Evolutionary conservation across 2,888 invertebrate species (phyloP).

Genomic region (Habrosyne pyritoides): DNA sequence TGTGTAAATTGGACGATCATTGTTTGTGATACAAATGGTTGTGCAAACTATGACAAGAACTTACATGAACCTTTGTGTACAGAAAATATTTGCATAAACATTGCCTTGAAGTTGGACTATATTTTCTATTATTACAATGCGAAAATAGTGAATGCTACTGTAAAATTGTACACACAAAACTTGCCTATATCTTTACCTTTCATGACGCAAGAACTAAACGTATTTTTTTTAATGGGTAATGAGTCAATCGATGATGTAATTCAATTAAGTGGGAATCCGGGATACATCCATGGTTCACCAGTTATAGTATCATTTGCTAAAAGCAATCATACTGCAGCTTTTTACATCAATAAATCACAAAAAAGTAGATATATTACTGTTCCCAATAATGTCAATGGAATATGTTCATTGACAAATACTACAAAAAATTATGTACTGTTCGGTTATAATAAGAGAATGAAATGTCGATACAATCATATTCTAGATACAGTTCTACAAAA

Average conservation of each 20-base stretch:
- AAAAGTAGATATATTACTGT: conserved; percentile 37
- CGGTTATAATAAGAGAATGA: conserved; percentile 73
- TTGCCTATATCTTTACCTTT: conserved; percentile 43
- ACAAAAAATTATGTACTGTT: conserved; percentile 68
- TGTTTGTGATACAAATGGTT: conserved; percentile 51
- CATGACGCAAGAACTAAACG: conserved; percentile 58
- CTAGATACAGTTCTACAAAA: conserved; percentile 34
- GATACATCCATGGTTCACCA: conserved; percentile 87
- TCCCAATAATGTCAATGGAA: conserved; percentile 67
- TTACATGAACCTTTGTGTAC: conserved; percentile 61
- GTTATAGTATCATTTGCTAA: conserved; percentile 73
- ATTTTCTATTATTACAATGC: conserved; percentile 59
- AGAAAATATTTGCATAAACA: conserved; percentile 54
- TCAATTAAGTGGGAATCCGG: conserved; percentile 89
- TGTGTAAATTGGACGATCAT: conserved; percentile 67
- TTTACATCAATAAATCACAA: conserved; percentile 48
- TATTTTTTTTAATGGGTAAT: conserved; percentile 61
- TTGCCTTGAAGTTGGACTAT: conserved; percentile 64
- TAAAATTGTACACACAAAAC: conserved; percentile 56
- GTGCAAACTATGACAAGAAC: conserved; percentile 55
- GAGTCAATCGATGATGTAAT: conserved; percentile 48
- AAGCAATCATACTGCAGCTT: conserved; percentile 56
- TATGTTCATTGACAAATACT: conserved; percentile 63
- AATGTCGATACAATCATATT: conserved; percentile 60
- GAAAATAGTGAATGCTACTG: conserved; percentile 59